phyloP scores from a whole-genome alignment of 2,113 vertebrate genomes.

The Glaucidium brasilianum region DNA sequence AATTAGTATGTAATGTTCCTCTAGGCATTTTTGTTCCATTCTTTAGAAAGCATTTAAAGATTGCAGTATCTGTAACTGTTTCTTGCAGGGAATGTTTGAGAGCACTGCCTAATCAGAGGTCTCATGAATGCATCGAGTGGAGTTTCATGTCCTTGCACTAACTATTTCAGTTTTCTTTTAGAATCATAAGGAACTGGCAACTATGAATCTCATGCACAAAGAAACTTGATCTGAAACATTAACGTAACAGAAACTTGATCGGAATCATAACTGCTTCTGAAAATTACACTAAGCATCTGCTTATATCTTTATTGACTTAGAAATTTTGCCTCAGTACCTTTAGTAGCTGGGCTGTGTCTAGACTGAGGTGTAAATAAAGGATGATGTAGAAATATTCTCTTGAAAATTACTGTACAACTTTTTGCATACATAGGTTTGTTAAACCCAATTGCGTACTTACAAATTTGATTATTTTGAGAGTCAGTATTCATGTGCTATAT shows the following conservation, averaged over 20 bases:
- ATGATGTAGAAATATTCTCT: neutral
- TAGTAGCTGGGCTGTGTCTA: neutral
- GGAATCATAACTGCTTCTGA: neutral
- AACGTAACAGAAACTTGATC: neutral
- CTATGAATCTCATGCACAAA: neutral
- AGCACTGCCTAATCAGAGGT: neutral
- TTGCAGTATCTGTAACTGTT: neutral
- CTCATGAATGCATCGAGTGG: neutral
- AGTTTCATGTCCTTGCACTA: neutral
- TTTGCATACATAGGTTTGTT: neutral
- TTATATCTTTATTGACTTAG: neutral
- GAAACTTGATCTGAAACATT: neutral
- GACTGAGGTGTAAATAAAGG: neutral
- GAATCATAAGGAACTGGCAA: neutral
- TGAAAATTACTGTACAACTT: neutral
- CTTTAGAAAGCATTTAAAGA: neutral
- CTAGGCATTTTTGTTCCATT: neutral
- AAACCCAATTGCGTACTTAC: neutral
- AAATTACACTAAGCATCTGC: neutral
- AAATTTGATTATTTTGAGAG: neutral
- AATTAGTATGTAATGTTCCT: neutral
- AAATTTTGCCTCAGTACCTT: neutral
- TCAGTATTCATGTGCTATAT: neutral
- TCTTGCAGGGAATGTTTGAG: neutral
- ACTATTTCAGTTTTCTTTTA: neutral